Evolutionary conservation across 2,797 vertebrate species (phyloP).

Genomic region (Micropoecilia bifurca): DNA sequence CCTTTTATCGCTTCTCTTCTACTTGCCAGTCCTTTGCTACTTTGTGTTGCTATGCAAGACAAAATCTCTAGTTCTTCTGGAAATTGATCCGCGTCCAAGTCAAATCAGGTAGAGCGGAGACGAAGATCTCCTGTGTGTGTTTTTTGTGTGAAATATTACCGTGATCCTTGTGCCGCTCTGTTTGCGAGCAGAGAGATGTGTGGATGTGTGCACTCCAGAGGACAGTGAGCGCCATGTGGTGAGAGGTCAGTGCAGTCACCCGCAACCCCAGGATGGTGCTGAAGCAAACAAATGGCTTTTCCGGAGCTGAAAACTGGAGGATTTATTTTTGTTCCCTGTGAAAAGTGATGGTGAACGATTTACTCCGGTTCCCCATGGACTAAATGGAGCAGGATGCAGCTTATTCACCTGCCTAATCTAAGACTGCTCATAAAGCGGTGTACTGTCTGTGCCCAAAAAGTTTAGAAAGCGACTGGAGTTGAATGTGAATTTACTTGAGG

Average conservation of each 20-base stretch:
- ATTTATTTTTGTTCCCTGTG: conserved; percentile 49
- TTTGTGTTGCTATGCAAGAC: not conserved
- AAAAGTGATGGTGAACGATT: conserved; percentile 41
- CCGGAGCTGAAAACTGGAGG: conserved; percentile 47
- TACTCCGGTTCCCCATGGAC: conserved; percentile 9
- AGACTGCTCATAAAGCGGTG: conserved; percentile 17
- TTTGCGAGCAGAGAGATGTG: conserved; percentile 16
- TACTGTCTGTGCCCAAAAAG: conserved; percentile 12
- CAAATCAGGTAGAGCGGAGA: conserved; percentile 7
- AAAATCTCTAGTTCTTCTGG: not conserved
- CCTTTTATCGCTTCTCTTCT: not conserved
- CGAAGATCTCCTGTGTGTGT: not conserved
- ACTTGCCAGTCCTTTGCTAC: not conserved
- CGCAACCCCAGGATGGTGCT: conserved; percentile 52
- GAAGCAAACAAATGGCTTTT: conserved; percentile 58
- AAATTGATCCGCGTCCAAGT: not conserved
- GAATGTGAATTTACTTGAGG: conserved; percentile 14
- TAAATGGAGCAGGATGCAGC: not conserved
- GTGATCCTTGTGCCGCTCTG: conserved; percentile 8
- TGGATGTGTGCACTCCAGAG: conserved; percentile 34
- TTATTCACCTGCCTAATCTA: conserved; percentile 39
- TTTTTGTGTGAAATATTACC: conserved; percentile 12
- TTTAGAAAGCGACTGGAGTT: not conserved
- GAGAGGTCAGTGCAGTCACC: conserved; percentile 56
- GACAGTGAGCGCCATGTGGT: conserved; percentile 25